Evolutionary conservation across 2,888 invertebrate genomes (phyloP).

Genomic region (Mesoligia furuncula): DNA sequence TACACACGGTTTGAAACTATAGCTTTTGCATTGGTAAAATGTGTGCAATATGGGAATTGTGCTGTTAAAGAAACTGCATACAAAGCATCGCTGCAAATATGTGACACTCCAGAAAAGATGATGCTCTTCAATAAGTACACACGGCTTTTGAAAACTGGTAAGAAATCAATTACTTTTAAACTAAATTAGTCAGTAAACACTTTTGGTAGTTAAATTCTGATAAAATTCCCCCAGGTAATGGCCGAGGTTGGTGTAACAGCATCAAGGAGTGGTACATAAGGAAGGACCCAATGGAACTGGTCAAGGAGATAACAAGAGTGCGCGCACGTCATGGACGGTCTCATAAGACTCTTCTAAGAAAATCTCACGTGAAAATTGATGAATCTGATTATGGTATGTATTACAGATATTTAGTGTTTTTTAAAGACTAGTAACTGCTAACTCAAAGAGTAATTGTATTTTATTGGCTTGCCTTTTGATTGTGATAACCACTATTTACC

Average conservation of each 20-base stretch:
- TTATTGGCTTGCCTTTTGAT: not conserved
- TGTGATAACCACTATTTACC: not conserved
- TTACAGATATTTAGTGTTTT: not conserved
- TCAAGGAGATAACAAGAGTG: constrained; percentile 91
- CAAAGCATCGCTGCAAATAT: constrained; percentile 88
- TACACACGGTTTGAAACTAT: constrained; percentile 90
- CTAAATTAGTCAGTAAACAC: not conserved
- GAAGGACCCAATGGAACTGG: constrained; percentile 91
- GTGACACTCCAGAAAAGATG: constrained; percentile 91
- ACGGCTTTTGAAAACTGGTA: constrained; percentile 87
- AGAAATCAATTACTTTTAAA: not conserved
- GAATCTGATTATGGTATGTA: constrained; percentile 84
- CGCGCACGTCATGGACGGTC: constrained; percentile 92
- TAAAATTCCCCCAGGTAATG: constrained; percentile 80
- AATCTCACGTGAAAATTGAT: constrained; percentile 91
- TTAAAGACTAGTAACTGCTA: not conserved
- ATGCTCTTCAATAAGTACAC: constrained; percentile 91
- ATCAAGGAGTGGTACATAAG: constrained; percentile 92
- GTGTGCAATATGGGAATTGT: constrained; percentile 82
- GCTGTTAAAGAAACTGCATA: constrained; percentile 89
- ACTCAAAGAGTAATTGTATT: not conserved
- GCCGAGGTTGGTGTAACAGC: constrained; percentile 91
- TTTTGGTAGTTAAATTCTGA: not conserved
- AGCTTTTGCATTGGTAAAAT: constrained; percentile 92
- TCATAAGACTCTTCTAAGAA: constrained; percentile 93